Base-by-base conservation (phyloP, 2,888 invertebrate species). In the Panopea generosa region DNA sequence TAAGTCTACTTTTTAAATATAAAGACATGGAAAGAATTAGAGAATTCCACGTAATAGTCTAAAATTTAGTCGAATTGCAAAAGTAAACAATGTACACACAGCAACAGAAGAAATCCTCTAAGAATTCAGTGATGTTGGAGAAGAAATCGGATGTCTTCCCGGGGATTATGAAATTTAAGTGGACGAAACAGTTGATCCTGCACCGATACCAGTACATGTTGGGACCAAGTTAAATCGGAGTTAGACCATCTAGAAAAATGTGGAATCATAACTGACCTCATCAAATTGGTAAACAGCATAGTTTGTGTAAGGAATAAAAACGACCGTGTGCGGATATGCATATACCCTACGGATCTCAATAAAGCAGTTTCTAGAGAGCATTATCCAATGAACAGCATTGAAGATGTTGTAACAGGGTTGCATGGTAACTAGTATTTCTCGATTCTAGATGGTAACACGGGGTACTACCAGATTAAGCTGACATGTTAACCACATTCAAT, bases 391-490 rank as follows among this genome's bases (percentile, higher is more conserved):
- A n/a, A n/a, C n/a, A n/a, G n/a, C n/a, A n/a, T n/a, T n/a, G n/a
- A n/a, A n/a, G n/a, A n/a, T n/a, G n/a, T n/a, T n/a, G n/a, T n/a
- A n/a, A 66, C 66, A 11, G 18, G 66, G 66, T 22, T 52, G 57
- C 26, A 77, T n/a, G n/a, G n/a, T n/a, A n/a, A n/a, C n/a, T n/a
- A 79, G 61, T 50, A 62, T 26, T 82, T 84, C 55, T 60, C 57
- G 14, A 82, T 79, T 40, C 27, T 82, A 20, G 84, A 83, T 57
- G 83, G 79, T 0, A 84, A 43, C 20, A 74, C 69, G 16, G n/a
- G n/a, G n/a, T n/a, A n/a, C n/a, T n/a, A n/a, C n/a, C n/a, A n/a
- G n/a, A n/a, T n/a, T n/a, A n/a, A n/a, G n/a, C n/a, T n/a, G n/a
- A n/a, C n/a, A n/a, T n/a, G n/a, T n/a, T n/a, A n/a, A n/a, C n/a